A percentile compares a stretch with the other conserved stretches of the same genome.
phyloP scores from a whole-genome alignment of 2,113 vertebrate species.

The Carassius auratus region DNA sequence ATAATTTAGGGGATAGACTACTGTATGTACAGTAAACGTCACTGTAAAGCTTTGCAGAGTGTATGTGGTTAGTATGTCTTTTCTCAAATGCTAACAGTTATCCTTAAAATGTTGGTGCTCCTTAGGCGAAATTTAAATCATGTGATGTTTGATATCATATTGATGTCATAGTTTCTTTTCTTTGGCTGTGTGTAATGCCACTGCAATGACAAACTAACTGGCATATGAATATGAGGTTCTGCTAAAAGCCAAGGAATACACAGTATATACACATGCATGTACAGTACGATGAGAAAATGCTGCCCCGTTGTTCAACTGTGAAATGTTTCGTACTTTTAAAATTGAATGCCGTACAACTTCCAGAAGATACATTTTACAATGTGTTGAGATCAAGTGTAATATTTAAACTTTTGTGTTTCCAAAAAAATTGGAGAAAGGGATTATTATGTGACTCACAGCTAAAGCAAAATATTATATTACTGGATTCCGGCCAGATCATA shows the following conservation, averaged over 20 bases:
- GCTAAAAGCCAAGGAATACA: neutral
- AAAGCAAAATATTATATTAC: conserved; percentile 42
- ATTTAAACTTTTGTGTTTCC: conserved; percentile 41
- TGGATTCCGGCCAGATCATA: conserved; percentile 31
- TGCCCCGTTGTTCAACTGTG: conserved; percentile 11
- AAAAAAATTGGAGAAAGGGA: conserved; percentile 24
- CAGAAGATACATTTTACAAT: conserved; percentile 20
- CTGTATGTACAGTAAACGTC: neutral
- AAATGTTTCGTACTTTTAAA: conserved; percentile 25
- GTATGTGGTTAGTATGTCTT: neutral
- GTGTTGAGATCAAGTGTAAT: conserved; percentile 21
- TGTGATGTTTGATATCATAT: conserved; percentile 18
- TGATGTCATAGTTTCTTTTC: conserved; percentile 19
- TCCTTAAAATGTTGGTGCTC: neutral
- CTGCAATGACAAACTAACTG: neutral
- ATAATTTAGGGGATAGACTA: neutral
- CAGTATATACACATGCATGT: neutral
- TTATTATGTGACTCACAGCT: conserved; percentile 34
- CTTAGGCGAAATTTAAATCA: neutral
- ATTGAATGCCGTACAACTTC: neutral
- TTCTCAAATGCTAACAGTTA: conserved; percentile 10
- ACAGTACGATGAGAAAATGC: conserved; percentile 34
- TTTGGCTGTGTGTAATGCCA: conserved; percentile 9
- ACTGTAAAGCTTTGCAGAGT: neutral
- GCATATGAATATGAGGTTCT: neutral